Evolutionary conservation across 2,797 vertebrate genomes (phyloP).

Genomic region (Xiphorhynchus erythropygius): DNA sequence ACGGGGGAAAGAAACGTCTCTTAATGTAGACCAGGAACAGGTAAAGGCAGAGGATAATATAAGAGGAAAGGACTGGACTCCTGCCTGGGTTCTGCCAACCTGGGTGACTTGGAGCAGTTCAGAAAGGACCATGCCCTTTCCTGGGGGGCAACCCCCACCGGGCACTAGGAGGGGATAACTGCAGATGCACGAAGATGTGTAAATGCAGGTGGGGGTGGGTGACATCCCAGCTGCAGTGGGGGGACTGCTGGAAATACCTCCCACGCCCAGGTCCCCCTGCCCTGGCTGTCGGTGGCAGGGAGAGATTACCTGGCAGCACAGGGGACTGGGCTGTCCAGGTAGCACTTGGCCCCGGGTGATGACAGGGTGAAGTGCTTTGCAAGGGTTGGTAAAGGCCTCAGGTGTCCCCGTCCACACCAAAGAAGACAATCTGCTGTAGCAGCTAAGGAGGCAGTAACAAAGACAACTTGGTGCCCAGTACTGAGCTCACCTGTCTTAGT

Average conservation of each 20-base stretch:
- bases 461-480: too few relatives aligned
- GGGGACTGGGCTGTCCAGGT: background rate
- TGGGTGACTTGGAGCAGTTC: background rate
- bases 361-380: background rate
- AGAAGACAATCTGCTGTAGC: background rate
- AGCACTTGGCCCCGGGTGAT: background rate
- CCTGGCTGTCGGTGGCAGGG: background rate
- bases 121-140: background rate
- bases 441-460: background rate
- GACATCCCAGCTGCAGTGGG: background rate
- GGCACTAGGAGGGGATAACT: background rate
- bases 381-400: background rate
- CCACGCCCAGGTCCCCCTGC: rapidly evolving
- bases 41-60: background rate
- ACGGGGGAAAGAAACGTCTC: background rate
- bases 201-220: rapidly evolving
- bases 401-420: background rate
- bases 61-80: background rate
- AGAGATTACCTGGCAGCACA: background rate
- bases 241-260: background rate
- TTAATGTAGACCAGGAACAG: background rate
- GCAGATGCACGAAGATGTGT: background rate
- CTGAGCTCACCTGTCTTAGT: background rate
- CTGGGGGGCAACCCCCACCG: background rate
- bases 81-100: background rate